Evolutionary conservation across 2,797 vertebrate species (phyloP).

Genomic region (Arctocebus calabarensis): DNA sequence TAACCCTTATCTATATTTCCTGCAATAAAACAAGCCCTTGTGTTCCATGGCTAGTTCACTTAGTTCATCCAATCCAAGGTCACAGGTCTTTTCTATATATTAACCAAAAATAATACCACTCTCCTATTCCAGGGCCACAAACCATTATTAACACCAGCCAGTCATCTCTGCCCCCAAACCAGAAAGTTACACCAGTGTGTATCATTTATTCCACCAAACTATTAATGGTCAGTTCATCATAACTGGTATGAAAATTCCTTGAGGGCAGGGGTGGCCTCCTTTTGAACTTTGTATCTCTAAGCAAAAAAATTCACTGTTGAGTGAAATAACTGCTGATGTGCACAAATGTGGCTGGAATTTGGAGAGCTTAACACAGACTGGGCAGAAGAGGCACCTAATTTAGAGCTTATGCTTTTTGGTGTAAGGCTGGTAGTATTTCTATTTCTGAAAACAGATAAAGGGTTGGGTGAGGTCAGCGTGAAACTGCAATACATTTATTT

Average conservation of each 20-base stretch:
- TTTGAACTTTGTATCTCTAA: background rate
- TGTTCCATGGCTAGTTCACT: background rate
- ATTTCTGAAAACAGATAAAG: background rate
- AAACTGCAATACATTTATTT: background rate
- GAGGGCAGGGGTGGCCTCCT: background rate
- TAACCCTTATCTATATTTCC: conserved; percentile 38
- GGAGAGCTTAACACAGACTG: background rate
- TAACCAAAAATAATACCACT: background rate
- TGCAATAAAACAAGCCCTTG: conserved; percentile 18
- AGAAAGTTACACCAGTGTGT: background rate
- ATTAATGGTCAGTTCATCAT: background rate
- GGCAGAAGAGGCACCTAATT: background rate
- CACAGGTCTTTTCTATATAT: background rate
- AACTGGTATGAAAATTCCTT: background rate
- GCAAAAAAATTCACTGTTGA: background rate
- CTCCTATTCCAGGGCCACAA: background rate
- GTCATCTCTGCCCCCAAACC: background rate
- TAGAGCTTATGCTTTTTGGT: background rate
- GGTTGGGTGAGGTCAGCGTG: background rate
- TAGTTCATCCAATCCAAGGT: conserved; percentile 16
- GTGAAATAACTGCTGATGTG: background rate
- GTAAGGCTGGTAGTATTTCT: background rate
- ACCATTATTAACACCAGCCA: background rate
- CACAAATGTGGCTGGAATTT: background rate
- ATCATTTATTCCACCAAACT: background rate